Evolutionary conservation across 2,797 vertebrate genomes (phyloP), one percentile per base, ranked within the genome.

Genomic region (Fringilla coelebs): DNA sequence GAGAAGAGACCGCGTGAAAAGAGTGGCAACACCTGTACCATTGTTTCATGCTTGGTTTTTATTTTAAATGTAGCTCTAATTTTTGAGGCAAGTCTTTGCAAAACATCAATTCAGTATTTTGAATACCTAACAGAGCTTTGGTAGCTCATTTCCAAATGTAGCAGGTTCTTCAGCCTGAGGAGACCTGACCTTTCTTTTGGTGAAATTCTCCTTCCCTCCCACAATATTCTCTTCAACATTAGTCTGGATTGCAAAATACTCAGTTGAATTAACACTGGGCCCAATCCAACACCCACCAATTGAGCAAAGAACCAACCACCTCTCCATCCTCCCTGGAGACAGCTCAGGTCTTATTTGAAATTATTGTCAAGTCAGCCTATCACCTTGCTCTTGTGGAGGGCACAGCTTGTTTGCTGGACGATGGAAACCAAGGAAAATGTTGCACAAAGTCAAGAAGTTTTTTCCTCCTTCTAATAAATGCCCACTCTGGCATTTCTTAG

Each of bases 391-490:
- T 54, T 54, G 1, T 17, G 25, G 38, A 60, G 62, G 63, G 48
- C 31, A 45, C 65, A 72, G 34, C 17, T 74, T 2, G 0, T 72
- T 45, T n/a, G 12, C 32, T 13, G 43, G 46, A 20, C 1, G 2
- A 48, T 7, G 36, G 40, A 45, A 48, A 31, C 9, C 0, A 0
- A 85, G 45, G 18, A 74, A 55, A 79, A 57, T 2, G 4, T n/a
- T 73, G 34, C 32, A n/a, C n/a, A 68, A 88, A 85, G 34, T 13
- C 10, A 54, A 38, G 26, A 36, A 21, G 0, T 2, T 14, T 22
- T n/a, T 8, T 1, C 2, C 6, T 10, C 10, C 4, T 81, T 68
- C 21, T 72, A 46, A 24, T 11, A 46, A 65, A 63, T 9, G 7
- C 25, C 41, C 29, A 4, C 8, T 34, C 24, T 58, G 80, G 32